A percentile compares a stretch with the other conserved stretches of the same genome.
Conservation (phyloP, 2,113 vertebrate genomes). For the Promerops cafer region DNA sequence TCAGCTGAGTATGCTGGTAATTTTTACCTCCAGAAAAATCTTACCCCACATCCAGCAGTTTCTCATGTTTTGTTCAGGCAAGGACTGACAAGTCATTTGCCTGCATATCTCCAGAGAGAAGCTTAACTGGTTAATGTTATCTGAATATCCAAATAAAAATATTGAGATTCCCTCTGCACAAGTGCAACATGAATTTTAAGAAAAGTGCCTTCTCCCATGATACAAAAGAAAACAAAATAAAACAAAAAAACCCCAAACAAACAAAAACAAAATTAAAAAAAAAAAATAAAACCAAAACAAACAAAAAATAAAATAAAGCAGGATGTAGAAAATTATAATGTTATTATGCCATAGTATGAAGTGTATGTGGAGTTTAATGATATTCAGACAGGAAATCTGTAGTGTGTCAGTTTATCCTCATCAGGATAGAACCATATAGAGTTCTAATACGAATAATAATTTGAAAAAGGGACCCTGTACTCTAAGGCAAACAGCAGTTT, state of each 20-base stretch:
- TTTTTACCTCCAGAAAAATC: background rate
- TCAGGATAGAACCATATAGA: background rate
- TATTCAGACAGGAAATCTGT: background rate
- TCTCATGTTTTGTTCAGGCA: background rate
- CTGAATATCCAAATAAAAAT: background rate
- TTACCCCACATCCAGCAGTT: fast-evolving
- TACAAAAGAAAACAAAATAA: background rate
- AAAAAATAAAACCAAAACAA: background rate
- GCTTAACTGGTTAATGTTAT: background rate
- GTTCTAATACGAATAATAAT: background rate
- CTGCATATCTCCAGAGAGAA: background rate
- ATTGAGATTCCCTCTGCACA: background rate
- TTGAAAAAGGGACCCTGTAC: background rate
- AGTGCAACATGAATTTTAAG: background rate
- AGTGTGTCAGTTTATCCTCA: background rate
- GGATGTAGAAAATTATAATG: background rate
- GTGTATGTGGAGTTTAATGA: background rate
- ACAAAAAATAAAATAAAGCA: background rate
- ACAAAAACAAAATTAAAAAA: background rate
- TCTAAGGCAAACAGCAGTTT: background rate
- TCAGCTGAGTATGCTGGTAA: background rate
- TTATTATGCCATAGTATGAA: background rate
- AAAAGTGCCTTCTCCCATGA: background rate
- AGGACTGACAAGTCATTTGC: background rate
- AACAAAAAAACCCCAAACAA: background rate